Conservation (phyloP, 1,140 invertebrate species). For the Paraescarpia echinospica region DNA sequence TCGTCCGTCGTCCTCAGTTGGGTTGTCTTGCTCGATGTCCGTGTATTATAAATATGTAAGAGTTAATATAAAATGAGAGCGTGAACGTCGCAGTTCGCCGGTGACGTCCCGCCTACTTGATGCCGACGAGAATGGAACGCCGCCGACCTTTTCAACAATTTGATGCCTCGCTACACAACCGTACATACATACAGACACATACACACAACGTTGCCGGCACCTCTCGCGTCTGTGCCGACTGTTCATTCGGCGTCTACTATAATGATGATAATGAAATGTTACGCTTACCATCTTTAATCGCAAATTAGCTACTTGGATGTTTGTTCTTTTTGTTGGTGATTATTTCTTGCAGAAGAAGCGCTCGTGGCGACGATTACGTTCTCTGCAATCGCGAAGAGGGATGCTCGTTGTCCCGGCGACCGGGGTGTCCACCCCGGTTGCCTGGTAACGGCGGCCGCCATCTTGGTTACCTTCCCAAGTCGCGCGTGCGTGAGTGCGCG, state of each 20-base stretch:
- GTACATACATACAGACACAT: not conserved
- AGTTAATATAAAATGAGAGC: not conserved
- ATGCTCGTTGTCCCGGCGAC: not conserved
- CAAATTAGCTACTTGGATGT: constrained; percentile 5
- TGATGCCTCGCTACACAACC: constrained; percentile 3
- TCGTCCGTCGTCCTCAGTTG: not conserved
- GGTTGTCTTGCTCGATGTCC: not conserved
- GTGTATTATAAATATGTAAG: not conserved
- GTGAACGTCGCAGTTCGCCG: not conserved
- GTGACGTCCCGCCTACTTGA: not conserved
- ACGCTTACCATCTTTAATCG: not conserved
- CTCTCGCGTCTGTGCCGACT: not conserved
- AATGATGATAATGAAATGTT: not conserved
- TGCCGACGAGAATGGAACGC: not conserved
- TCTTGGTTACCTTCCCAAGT: not conserved
- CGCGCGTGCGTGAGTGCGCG: not conserved
- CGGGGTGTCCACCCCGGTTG: not conserved
- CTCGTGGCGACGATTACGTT: not conserved
- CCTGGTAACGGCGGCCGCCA: not conserved
- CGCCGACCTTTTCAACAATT: not conserved
- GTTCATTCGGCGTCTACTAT: not conserved
- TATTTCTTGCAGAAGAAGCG: constrained; percentile 1
- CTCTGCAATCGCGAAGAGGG: not conserved
- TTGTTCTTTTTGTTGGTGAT: not conserved
- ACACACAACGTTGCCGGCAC: constrained; percentile 3